Evolutionary conservation across 1,140 invertebrate genomes (phyloP), one percentile per base, ranked within the genome.

Genomic region (Amyelois transitella): DNA sequence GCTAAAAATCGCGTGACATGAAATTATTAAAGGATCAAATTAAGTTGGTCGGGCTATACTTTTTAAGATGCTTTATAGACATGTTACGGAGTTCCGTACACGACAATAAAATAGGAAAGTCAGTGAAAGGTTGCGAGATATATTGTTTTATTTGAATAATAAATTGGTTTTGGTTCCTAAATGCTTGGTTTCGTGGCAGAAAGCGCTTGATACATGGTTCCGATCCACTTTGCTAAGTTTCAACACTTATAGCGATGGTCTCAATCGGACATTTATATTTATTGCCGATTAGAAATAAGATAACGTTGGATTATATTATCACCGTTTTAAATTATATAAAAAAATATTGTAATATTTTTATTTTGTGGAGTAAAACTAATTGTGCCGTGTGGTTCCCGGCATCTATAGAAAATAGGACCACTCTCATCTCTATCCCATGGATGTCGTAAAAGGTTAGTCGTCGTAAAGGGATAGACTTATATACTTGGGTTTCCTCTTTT

Each of bases 51-150:
- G 4, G 2, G 21, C 32, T 49, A 66, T 66, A 70, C 66, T 65
- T 69, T 62, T 67, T 53, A 64, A 55, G 53, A 64, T 62, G 48
- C 43, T 75, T 75, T 75, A 75, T 75, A 54, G 58, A 43, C 48
- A 43, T 61, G 56, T 68, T 64, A 62, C 62, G 48, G 57, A 51
- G 54, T 52, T 60, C 43, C 50, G 61, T 65, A 68, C 60, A 63
- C 61, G 60, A 72, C 67, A 66, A 64, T 71, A 62, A 73, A 75
- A 69, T 71, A 50, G 58, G 65, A 76, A 69, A 73, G 66, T 57
- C 60, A 64, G 71, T 67, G 66, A 74, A 70, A 77, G 74, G 74
- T 72, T 59, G 55, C 52, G 10, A 70, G 62, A 73, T 73, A 69
- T 66, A 70, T 70, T 69, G 66, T 69, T 60, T 58, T 45, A 51